Conservation (phyloP, 2,888 invertebrate genomes). For the Athalia rosae region DNA sequence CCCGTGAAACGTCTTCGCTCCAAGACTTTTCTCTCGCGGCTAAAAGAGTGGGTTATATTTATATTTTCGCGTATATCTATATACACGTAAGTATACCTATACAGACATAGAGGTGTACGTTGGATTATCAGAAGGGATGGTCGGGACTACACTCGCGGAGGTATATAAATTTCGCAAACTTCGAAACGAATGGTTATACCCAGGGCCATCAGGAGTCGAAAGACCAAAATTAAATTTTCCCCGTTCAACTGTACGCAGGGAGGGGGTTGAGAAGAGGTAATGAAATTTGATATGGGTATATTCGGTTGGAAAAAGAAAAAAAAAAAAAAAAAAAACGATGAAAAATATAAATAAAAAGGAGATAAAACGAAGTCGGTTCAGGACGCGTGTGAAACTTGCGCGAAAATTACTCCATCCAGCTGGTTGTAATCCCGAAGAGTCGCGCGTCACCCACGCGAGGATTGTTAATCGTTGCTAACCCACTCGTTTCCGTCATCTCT, state of each 20-base stretch:
- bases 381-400: no score
- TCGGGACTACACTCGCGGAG: neutral
- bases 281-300: neutral
- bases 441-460: neutral
- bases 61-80: no score
- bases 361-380: neutral
- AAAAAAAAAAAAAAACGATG: neutral
- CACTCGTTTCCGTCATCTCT: neutral
- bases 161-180: conserved; percentile 29
- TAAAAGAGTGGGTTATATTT: no score
- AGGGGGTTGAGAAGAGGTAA: neutral
- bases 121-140: conserved; percentile 14
- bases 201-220: neutral
- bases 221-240: conserved; percentile 23
- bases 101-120: no score
- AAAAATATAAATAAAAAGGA: neutral
- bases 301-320: neutral
- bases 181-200: conserved; percentile 16
- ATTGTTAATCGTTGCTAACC: neutral
- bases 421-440: no score
- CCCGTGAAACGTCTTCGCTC: neutral
- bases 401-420: no score
- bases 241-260: neutral
- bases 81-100: no score
- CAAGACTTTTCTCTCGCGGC: neutral